Base-by-base conservation (phyloP, 1,140 invertebrate genomes). In the Proales similis region DNA sequence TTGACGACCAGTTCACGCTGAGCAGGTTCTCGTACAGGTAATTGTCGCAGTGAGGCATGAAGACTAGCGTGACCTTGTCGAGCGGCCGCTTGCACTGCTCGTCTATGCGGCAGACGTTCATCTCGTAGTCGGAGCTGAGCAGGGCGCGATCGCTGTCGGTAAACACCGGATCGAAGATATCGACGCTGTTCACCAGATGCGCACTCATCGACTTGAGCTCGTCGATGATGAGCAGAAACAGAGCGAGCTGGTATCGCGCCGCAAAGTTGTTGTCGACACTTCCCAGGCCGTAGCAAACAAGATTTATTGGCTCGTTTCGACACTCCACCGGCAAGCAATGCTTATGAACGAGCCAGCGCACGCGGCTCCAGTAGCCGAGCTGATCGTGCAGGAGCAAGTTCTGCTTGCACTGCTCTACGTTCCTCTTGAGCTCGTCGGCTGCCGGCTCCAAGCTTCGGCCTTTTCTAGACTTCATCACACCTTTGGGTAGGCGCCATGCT, bases 41-140 rank as follows among this genome's bases (percentile, higher is more conserved):
- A 22, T 57, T 57, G 5, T 36, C 36, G n/a, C 51, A 57, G 30
- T 57, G 51, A 7, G 51, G 51, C 51, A 57, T 57, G 19, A 29
- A 57, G 17, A n/a, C 33, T 17, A 57, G 45, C 3, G 51, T 57
- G 14, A 36, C 33, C 9, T 36, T 14, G 33, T 36, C 9, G 14
- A 36, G 33, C 9, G 33, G 33, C 14, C n/a, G n/a, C n/a, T n/a
- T n/a, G n/a, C n/a, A n/a, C n/a, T n/a, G n/a, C n/a, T n/a, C n/a
- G n/a, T n/a, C n/a, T n/a, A n/a, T n/a, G n/a, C n/a, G n/a, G n/a
- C n/a, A n/a, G n/a, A n/a, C n/a, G n/a, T n/a, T n/a, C n/a, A n/a
- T n/a, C n/a, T n/a, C n/a, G n/a, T n/a, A n/a, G n/a, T n/a, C n/a
- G n/a, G n/a, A n/a, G n/a, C n/a, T n/a, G n/a, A n/a, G 9, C 33